A percentile compares a stretch with the other conserved stretches of the same genome.
Conservation (phyloP, 2,113 vertebrate genomes). For the Lethenteron camtschaticum region DNA sequence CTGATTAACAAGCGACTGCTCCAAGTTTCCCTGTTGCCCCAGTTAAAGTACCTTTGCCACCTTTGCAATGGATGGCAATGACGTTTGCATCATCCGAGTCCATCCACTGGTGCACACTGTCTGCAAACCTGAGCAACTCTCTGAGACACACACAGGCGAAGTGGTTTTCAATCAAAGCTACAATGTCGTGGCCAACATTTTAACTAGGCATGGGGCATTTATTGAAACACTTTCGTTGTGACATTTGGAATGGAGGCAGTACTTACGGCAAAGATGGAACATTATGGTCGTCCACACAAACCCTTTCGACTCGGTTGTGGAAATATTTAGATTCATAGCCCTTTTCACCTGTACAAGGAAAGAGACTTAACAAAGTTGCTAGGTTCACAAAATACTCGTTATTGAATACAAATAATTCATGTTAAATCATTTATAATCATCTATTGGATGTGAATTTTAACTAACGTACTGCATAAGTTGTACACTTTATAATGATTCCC, state of each 20-base stretch:
- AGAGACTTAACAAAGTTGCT: too few relatives aligned
- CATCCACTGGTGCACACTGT: constrained; percentile 54
- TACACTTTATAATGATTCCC: constrained; percentile 63
- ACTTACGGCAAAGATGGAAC: constrained; percentile 62
- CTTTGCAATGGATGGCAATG: constrained; percentile 80
- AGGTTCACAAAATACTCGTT: too few relatives aligned
- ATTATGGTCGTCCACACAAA: constrained; percentile 79
- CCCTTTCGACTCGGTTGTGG: constrained; percentile 53
- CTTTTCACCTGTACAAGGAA: constrained; percentile 40
- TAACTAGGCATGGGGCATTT: too few relatives aligned
- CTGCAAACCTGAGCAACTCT: constrained; percentile 58
- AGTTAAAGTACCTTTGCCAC: constrained; percentile 52
- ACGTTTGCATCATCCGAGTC: constrained; percentile 38
- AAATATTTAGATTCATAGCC: constrained; percentile 61
- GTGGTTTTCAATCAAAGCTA: too few relatives aligned
- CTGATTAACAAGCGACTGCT: too few relatives aligned
- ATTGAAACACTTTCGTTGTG: too few relatives aligned
- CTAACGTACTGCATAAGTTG: constrained; percentile 77
- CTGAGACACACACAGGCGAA: constrained; percentile 17
- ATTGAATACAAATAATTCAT: too few relatives aligned
- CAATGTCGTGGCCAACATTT: too few relatives aligned
- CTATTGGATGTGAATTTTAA: too few relatives aligned
- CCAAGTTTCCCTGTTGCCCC: too few relatives aligned
- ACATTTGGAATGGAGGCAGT: too few relatives aligned
- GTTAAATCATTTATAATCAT: too few relatives aligned